These are phyloP conservation scores for Halcyon chelicuti DNA, from an alignment of 2,797 vertebrate genomes.

Conservation along the genomic window DNA sequence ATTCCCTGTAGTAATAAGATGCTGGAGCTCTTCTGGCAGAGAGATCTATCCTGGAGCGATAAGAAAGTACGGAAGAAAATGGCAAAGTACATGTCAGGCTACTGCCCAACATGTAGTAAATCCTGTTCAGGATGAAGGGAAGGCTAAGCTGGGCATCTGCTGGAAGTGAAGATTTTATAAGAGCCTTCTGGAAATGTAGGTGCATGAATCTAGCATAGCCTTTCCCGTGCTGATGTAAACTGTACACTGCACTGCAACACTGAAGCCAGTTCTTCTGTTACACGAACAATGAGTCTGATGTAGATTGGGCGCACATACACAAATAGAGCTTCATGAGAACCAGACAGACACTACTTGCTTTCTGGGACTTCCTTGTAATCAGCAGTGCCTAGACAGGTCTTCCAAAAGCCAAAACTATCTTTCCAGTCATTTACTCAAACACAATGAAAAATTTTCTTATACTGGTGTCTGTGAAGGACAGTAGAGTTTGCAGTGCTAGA, in stretches of 20 bases:
- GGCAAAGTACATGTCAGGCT: background rate
- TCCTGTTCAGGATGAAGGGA: background rate
- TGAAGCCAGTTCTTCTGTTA: background rate
- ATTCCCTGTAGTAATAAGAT: background rate
- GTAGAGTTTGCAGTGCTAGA: background rate
- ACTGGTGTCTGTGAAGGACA: background rate
- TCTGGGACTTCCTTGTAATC: background rate
- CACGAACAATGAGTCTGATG: fast-evolving
- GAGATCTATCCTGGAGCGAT: background rate
- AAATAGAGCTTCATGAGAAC: background rate
- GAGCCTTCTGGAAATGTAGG: background rate
- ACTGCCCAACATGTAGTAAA: background rate
- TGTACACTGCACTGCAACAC: background rate
- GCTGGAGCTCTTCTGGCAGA: background rate
- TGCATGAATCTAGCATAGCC: no score
- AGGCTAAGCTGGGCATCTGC: background rate
- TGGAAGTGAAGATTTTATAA: background rate
- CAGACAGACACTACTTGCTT: background rate
- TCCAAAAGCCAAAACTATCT: background rate
- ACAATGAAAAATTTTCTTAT: background rate
- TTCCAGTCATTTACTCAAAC: background rate
- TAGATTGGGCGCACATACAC: no score
- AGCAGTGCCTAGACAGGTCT: background rate
- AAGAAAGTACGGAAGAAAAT: background rate
- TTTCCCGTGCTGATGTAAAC: background rate